Conservation (phyloP, 2,113 vertebrate species). For the Picathartes gymnocephalus region DNA sequence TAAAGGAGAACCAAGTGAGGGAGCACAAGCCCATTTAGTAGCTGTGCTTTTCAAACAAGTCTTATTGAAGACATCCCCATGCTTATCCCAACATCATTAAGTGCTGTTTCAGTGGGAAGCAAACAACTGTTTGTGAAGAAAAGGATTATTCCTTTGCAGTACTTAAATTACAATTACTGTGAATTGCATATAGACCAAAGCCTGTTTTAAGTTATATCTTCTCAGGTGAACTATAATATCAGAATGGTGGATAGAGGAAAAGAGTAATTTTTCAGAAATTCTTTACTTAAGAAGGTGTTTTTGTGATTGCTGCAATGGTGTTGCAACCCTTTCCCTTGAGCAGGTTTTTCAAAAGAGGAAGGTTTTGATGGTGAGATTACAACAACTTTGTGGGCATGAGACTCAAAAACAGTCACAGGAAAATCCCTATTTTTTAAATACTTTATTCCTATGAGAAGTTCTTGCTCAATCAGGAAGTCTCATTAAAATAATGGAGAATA, state of each 20-base stretch:
- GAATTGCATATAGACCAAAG: background rate
- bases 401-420: background rate
- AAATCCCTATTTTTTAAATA: background rate
- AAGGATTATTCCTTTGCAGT: background rate
- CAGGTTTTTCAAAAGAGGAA: background rate
- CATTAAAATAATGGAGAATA: background rate
- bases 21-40: background rate
- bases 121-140: background rate
- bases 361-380: background rate
- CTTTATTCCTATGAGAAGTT: background rate
- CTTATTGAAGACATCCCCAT: background rate
- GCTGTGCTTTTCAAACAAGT: background rate
- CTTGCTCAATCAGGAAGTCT: conserved; percentile 26
- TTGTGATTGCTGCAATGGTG: background rate
- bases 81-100: background rate
- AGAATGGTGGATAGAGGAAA: background rate
- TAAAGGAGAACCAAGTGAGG: background rate
- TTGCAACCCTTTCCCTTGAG: background rate
- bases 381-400: background rate
- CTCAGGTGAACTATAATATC: background rate
- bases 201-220: background rate
- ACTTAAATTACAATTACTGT: background rate
- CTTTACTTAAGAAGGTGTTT: background rate
- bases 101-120: background rate
- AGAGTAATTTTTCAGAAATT: background rate